These are phyloP conservation scores for Nymphalis io DNA, from an alignment of 1,140 invertebrate species.

Conservation along the genomic window DNA sequence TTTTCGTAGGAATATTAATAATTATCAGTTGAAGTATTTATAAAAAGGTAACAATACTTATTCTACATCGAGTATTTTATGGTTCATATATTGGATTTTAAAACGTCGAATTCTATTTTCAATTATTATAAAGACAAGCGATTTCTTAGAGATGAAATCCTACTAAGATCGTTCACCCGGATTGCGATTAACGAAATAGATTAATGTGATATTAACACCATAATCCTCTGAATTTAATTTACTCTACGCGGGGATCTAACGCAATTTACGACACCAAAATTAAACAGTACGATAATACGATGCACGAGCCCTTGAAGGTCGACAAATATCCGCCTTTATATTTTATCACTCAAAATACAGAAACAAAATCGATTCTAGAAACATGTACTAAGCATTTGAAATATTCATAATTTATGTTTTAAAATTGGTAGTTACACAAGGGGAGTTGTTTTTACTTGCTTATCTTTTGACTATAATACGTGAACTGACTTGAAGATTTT, in stretches of 20 bases:
- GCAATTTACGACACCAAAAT: conserved; percentile 43
- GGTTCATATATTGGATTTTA: background rate
- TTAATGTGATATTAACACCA: background rate
- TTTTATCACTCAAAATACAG: conserved; percentile 30
- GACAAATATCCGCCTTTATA: conserved; percentile 39
- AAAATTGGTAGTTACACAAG: background rate
- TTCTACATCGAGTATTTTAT: no score
- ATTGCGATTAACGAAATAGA: conserved; percentile 10
- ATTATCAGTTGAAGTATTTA: no score
- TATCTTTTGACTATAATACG: background rate
- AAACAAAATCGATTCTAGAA: conserved; percentile 1
- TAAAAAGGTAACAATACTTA: no score
- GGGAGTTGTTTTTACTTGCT: background rate
- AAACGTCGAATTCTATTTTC: background rate
- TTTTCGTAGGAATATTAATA: no score
- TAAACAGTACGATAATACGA: conserved; percentile 31
- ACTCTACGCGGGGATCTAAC: conserved; percentile 27
- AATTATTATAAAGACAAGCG: background rate
- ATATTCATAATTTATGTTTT: background rate
- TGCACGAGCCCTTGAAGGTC: conserved; percentile 42
- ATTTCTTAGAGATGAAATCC: background rate
- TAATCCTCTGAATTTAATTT: conserved; percentile 12
- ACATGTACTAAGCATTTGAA: background rate
- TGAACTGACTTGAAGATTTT: background rate
- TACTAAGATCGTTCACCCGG: background rate